phyloP scores from a whole-genome alignment of 2,888 invertebrate genomes.

The Ophion obscuratus region DNA sequence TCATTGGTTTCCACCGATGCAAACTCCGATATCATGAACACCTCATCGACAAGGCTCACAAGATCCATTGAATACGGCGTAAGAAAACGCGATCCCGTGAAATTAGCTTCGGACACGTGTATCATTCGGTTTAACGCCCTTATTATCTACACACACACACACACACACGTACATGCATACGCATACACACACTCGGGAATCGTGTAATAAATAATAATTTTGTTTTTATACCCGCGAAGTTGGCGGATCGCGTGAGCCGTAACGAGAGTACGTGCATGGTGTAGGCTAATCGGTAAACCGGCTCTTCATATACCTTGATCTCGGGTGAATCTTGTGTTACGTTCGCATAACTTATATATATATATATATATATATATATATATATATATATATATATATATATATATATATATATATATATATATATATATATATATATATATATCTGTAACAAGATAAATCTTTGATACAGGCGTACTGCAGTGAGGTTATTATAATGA shows the following conservation, averaged over 20 bases:
- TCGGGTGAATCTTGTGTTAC: conserved; percentile 34
- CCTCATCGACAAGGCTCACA: not conserved
- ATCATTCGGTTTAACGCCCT: not conserved
- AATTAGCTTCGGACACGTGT: not conserved
- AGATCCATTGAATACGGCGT: not conserved
- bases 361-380: conserved; percentile 23
- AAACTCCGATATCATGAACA: not conserved
- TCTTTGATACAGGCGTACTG: conserved; percentile 16
- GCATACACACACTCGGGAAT: conserved; percentile 3
- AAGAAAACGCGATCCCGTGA: not conserved
- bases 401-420: conserved; percentile 21
- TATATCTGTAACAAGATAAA: conserved; percentile 31
- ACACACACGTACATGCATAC: not conserved
- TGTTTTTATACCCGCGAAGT: not conserved
- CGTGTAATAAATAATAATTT: conserved; percentile 23
- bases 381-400: conserved; percentile 21
- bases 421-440: conserved; percentile 18
- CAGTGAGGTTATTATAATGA: conserved; percentile 47
- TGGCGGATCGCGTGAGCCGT: conserved; percentile 33
- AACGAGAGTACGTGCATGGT: conserved; percentile 28
- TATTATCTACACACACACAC: not conserved
- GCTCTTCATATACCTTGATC: conserved; percentile 22
- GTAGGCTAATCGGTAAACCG: conserved; percentile 40
- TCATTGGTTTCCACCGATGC: too few species aligned
- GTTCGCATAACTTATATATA: conserved; percentile 2